Evolutionary conservation across 2,113 vertebrate genomes (phyloP), one percentile per base, ranked within the genome.

Genomic region (Microtus richardsoni): DNA sequence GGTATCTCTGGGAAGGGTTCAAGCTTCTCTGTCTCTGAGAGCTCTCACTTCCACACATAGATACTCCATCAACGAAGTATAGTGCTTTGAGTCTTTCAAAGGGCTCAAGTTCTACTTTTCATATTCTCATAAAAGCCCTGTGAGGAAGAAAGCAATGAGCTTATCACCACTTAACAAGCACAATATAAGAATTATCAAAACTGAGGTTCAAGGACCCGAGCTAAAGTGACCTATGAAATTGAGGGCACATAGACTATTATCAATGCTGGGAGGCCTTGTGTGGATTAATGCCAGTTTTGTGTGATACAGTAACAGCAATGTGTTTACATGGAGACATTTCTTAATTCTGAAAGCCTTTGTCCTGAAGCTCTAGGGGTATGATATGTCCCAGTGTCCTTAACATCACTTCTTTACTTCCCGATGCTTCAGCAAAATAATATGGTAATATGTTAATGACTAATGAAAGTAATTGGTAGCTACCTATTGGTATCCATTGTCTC

Each of bases 401-500:
- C 39, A 10, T 3, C 33, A n/a, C 0, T 44, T 17, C 54, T 75
- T 47, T 16, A 52, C 30, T 41, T 68, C 28, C 12, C n/a, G 12
- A 83, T 1, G 47, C 58, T 10, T 33, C 26, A 7, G 62, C 62
- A 52, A 66, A 26, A 19, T 5, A 52, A 14, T 1, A 3, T 0
- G 16, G 66, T 54, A 21, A 36, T 3, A 5, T 2, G 54, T 14
- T 19, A 7, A 16, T 0, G 6, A 13, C 13, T 54, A 19, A n/a
- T n/a, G n/a, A 36, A 52, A 58, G 5, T 24, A 30, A 36, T 8
- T 85, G 13, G 14, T 11, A 58, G 30, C 36, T 52, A 0, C 8
- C 6, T 2, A 0, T 4, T 22, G 16, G 0, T 14, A 0, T 4
- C 16, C 21, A 0, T 22, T 4, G 5, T 17, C 66, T 68, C 36